A percentile compares a stretch with the other conserved stretches of the same genome.
phyloP scores from a whole-genome alignment of 2,113 vertebrate species.

The Perca fluviatilis region DNA sequence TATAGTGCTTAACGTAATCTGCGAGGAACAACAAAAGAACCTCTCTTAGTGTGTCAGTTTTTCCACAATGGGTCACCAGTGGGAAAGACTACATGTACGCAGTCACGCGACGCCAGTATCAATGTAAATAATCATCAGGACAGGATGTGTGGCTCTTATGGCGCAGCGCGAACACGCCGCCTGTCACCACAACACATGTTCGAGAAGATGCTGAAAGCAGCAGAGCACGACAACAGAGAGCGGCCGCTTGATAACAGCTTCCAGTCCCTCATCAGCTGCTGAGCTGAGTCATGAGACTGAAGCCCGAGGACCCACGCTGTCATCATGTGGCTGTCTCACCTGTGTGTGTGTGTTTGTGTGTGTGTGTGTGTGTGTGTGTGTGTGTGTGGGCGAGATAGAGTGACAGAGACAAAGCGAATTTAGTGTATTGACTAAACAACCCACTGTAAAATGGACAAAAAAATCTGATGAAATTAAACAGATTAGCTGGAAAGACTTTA shows the following conservation, averaged over 20 bases:
- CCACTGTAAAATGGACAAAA: neutral
- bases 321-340: conserved; percentile 54
- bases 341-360: conserved; percentile 33
- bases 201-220: conserved; percentile 51
- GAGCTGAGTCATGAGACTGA: conserved; percentile 65
- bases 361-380: neutral
- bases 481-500: no score
- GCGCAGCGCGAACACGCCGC: conserved; percentile 5
- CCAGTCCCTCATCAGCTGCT: conserved; percentile 52
- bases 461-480: neutral
- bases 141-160: conserved; percentile 41
- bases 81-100: neutral
- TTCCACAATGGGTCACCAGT: conserved; percentile 10
- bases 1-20: neutral
- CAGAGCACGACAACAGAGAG: conserved; percentile 24
- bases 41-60: neutral
- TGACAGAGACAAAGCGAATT: neutral
- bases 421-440: neutral
- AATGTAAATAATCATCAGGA: conserved; percentile 46
- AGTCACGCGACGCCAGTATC: neutral
- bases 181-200: conserved; percentile 34
- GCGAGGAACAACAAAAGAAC: neutral
- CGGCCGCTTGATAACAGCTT: conserved; percentile 45
- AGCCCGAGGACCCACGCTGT: conserved; percentile 25
- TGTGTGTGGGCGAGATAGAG: neutral